These are phyloP conservation scores for Pangasius krempfi DNA, from an alignment of 2,797 vertebrate species.

Conservation along the genomic window DNA sequence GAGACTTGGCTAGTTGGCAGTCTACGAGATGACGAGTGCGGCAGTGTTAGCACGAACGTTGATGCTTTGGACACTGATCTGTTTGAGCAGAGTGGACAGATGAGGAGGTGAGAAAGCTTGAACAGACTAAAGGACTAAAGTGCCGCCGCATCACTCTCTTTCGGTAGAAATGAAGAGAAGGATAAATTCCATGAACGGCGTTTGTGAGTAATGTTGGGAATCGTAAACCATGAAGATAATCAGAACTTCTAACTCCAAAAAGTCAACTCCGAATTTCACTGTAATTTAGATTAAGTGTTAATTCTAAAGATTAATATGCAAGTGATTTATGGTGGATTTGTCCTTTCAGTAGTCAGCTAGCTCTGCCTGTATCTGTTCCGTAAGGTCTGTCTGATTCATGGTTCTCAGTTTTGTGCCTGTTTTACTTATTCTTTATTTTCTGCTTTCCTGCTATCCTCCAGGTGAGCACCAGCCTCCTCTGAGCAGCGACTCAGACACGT, in stretches of 20 bases:
- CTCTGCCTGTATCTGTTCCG: not conserved
- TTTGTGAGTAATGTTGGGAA: not conserved
- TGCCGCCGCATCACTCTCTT: not conserved
- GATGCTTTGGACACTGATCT: not conserved
- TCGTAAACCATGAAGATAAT: not conserved
- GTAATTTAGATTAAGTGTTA: not conserved
- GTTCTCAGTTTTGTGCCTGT: not conserved
- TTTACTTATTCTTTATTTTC: not conserved
- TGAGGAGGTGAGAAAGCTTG: too few species aligned
- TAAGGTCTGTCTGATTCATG: not conserved
- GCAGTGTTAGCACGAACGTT: not conserved
- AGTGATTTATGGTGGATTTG: not conserved
- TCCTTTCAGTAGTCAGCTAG: not conserved
- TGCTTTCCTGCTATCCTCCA: conserved; percentile 65
- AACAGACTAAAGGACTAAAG: not conserved
- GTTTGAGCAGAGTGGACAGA: not conserved
- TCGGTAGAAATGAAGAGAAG: not conserved
- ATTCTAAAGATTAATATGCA: not conserved
- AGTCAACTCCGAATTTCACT: not conserved
- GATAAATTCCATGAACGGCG: not conserved
- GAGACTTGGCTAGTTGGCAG: not conserved
- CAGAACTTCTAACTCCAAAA: not conserved
- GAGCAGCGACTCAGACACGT: conserved; percentile 91
- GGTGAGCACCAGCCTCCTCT: conserved; percentile 87
- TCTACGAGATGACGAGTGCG: not conserved